Percentiles rank a stretch among this genome's conserved stretches.
Conservation (phyloP, 2,113 vertebrate genomes). For the Chitala chitala region DNA sequence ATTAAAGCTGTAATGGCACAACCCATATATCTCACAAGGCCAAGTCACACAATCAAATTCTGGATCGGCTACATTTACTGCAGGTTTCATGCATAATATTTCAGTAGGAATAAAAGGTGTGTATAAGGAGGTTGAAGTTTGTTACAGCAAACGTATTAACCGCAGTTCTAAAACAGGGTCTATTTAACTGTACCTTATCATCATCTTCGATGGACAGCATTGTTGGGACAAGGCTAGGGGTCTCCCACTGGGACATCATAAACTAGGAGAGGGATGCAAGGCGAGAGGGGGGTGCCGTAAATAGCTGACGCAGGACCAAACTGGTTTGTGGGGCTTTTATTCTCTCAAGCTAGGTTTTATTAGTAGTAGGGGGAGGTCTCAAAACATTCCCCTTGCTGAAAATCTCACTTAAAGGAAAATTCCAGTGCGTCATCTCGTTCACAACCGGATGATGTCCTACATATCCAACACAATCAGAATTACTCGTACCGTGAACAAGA, state of each 20-base stretch:
- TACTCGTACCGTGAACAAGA: neutral
- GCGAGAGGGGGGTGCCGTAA: neutral
- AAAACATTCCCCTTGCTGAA: neutral
- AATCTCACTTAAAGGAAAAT: slow-evolving; percentile 1
- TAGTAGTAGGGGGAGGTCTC: neutral
- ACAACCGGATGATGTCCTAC: neutral
- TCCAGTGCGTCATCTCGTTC: neutral
- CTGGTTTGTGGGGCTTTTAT: neutral
- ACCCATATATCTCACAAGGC: neutral
- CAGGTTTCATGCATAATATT: neutral
- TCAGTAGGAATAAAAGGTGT: neutral
- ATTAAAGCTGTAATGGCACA: too few species aligned
- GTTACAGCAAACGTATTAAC: neutral
- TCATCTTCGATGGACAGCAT: neutral
- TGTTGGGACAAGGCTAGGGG: neutral
- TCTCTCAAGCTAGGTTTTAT: neutral
- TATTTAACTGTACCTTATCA: neutral
- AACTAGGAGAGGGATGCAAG: neutral
- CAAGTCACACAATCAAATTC: neutral
- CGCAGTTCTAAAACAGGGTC: neutral
- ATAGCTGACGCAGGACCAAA: neutral
- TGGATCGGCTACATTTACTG: neutral
- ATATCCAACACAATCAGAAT: neutral
- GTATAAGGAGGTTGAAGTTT: neutral
- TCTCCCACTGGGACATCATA: neutral